A percentile compares a stretch with the other conserved stretches of the same genome.
Evolutionary conservation across 2,797 vertebrate genomes (phyloP).

Genomic region (Crocodylus rhombifer): DNA sequence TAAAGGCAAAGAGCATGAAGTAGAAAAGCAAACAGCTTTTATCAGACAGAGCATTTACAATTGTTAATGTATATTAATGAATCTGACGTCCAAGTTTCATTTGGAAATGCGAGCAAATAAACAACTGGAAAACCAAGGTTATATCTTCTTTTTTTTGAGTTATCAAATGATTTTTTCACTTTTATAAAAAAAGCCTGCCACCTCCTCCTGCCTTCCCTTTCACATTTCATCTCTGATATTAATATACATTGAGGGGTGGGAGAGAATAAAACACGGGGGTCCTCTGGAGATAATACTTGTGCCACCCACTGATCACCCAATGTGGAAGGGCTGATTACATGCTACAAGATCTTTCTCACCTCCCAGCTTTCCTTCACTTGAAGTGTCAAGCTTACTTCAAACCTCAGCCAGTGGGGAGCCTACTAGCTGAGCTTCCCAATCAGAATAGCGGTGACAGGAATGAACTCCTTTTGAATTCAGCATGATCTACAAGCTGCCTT

Average conservation of each 20-base stretch:
- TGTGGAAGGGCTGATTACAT: fast-evolving
- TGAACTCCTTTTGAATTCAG: background rate
- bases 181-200: background rate
- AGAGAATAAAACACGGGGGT: background rate
- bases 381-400: background rate
- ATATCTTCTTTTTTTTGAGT: background rate
- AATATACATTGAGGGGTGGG: fast-evolving
- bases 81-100: conserved; percentile 47
- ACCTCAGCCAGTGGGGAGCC: background rate
- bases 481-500: background rate
- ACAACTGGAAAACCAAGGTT: background rate
- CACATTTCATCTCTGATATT: background rate
- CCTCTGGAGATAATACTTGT: background rate
- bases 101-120: conserved; percentile 15
- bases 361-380: background rate
- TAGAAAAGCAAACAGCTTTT: conserved; percentile 63
- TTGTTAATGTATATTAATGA: conserved; percentile 66
- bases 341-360: fast-evolving
- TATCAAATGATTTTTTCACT: background rate
- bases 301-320: background rate
- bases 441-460: background rate
- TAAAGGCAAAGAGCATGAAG: conserved; percentile 41
- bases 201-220: background rate
- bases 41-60: conserved; percentile 39
- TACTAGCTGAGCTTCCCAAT: fast-evolving